Evolutionary conservation across 1,140 invertebrate genomes (phyloP), one percentile per base, ranked within the genome.

Genomic region (Brachionus asplanchnoidis): DNA sequence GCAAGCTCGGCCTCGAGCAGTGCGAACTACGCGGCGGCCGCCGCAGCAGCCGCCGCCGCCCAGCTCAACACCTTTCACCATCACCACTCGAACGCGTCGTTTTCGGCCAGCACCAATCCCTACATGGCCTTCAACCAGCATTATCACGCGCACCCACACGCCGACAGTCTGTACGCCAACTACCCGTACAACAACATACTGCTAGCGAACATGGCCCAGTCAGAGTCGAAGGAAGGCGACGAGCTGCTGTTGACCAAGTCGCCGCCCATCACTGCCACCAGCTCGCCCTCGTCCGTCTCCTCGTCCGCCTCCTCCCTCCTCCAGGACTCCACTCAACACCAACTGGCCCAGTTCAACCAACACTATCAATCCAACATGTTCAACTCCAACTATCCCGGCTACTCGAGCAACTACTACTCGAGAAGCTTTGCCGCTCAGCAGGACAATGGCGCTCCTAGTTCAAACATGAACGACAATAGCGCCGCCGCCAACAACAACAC

Each of bases 281-380:
- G 36, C n/a, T 82, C 79, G 23, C 79, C 79, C 14, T 82, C 79
- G 28, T 82, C 79, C 79, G 36, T 68, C 23, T 82, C 79, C n/a
- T 80, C 78, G 20, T 82, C 79, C 8, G 42, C 68, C 32, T 77
- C 73, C 2, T 77, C 73, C 4, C 26, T 77, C 7, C 11, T 77
- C 12, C 73, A 77, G 20, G 73, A 77, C 44, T 11, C 73, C 9
- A n/a, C 17, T 28, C 73, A 77, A n/a, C 73, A 77, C 20, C 73
- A 77, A 50, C 32, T 73, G 40, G 73, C 73, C 20, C 44, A 20
- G 17, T 77, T 77, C 11, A 77, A 77, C 12, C 73, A 77, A 0
- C 26, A 23, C 3, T 50, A 77, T 23, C 73, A 77, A 11, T 12
- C 42, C 14, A 77, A 46, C 9, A 50, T 77, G 73, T 77, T 77